Evolutionary conservation across 2,113 vertebrate species (phyloP).

Genomic region (rat (Rattus norvegicus)): GRCr8 NC_086022.1:118660001-118660500

Average conservation of each 20-base stretch:
- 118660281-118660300: background rate
- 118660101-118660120: background rate
- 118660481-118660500: background rate
- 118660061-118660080: background rate
- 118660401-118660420: background rate
- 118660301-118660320: background rate
- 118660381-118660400: background rate
- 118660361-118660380: background rate
- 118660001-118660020: background rate
- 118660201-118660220: background rate
- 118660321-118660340: background rate
- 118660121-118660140: background rate
- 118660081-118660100: background rate
- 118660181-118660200: background rate
- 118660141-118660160: background rate
- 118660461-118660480: background rate
- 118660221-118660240: background rate
- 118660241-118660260: background rate
- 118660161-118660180: background rate
- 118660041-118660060: background rate
- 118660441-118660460: background rate
- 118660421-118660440: background rate
- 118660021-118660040: background rate
- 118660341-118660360: background rate
- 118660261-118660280: background rate